phyloP scores from a whole-genome alignment of 2,113 vertebrate genomes.

The Arizona elegans region DNA sequence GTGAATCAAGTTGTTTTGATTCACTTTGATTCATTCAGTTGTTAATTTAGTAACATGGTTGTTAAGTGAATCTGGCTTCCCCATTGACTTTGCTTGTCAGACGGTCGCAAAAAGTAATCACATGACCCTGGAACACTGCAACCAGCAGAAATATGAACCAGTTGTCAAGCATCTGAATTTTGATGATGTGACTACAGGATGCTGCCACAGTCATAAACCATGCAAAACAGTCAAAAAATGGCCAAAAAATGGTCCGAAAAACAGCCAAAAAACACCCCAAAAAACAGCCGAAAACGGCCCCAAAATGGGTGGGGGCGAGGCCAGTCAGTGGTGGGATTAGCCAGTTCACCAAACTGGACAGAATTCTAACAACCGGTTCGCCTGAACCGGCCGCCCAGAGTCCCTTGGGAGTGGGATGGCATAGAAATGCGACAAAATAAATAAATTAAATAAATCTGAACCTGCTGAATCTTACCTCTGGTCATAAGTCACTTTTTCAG shows the following conservation, averaged over 20 bases:
- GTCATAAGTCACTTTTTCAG: neutral
- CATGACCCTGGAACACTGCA: neutral
- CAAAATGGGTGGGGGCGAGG: too few species aligned
- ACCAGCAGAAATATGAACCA: neutral
- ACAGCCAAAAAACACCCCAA: too few species aligned
- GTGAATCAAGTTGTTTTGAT: neutral
- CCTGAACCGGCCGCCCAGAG: too few species aligned
- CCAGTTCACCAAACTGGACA: too few species aligned
- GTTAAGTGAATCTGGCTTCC: neutral
- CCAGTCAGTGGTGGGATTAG: too few species aligned
- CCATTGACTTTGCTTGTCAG: neutral
- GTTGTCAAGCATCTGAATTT: neutral
- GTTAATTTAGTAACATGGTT: neutral
- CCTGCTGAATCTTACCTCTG: too few species aligned
- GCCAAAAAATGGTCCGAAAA: too few species aligned
- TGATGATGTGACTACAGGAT: neutral
- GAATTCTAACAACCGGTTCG: too few species aligned
- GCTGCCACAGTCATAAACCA: neutral
- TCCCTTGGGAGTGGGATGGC: too few species aligned
- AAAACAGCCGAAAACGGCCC: too few species aligned
- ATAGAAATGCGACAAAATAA: too few species aligned
- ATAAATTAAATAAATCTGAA: too few species aligned
- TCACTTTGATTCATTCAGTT: neutral
- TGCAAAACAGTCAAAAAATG: neutral
- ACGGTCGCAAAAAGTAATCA: neutral